Evolutionary conservation across 2,888 invertebrate species (phyloP).

Genomic region (Petrophora chlorosata): DNA sequence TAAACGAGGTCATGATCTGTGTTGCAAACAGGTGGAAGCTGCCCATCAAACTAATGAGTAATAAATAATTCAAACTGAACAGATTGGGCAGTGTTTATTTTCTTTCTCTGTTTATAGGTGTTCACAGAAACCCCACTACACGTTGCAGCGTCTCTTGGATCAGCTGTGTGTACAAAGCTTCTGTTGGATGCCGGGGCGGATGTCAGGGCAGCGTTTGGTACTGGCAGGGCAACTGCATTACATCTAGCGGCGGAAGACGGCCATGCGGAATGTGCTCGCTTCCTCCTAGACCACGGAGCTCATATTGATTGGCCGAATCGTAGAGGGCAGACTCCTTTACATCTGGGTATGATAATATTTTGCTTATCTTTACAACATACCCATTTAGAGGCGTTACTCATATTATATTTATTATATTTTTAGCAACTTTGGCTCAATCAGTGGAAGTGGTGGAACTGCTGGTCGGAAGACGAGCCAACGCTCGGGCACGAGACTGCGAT

Average conservation of each 20-base stretch:
- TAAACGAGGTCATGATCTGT: conserved; percentile 19
- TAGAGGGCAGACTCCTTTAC: conserved; percentile 92
- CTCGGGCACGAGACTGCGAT: conserved; percentile 87
- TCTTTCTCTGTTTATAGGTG: conserved; percentile 75
- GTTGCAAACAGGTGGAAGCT: conserved; percentile 16
- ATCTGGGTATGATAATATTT: conserved; percentile 78
- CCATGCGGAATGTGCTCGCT: conserved; percentile 88
- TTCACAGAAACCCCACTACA: conserved; percentile 94
- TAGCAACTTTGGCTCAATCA: conserved; percentile 91
- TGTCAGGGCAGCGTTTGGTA: conserved; percentile 88
- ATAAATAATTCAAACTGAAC: conserved; percentile 5
- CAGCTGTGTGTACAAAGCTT: conserved; percentile 87
- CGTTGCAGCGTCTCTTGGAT: conserved; percentile 90
- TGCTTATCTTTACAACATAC: neutral
- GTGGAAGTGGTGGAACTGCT: conserved; percentile 89
- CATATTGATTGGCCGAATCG: conserved; percentile 89
- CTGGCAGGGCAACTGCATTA: conserved; percentile 89
- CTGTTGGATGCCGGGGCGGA: conserved; percentile 91
- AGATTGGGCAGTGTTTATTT: conserved; percentile 4
- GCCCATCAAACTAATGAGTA: conserved; percentile 14
- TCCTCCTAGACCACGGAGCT: conserved; percentile 90
- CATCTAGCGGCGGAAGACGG: conserved; percentile 96
- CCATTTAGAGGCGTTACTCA: neutral
- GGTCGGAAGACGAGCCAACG: conserved; percentile 85
- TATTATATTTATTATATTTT: conserved; percentile 1